These are phyloP conservation scores for Irena cyanogastra DNA, from an alignment of 2,113 vertebrate species.

Conservation along the genomic window DNA sequence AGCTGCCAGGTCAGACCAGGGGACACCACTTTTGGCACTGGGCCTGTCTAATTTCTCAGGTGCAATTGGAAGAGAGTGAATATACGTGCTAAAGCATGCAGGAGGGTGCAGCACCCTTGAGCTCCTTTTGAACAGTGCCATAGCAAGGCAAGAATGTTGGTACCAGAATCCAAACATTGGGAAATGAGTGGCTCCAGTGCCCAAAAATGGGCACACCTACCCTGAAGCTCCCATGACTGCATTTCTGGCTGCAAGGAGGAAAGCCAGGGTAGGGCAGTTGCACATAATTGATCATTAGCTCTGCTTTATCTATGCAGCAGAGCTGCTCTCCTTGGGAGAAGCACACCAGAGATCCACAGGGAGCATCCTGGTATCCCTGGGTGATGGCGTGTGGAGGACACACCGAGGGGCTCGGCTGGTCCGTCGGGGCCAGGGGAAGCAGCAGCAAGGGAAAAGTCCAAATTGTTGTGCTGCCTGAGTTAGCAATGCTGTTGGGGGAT, in stretches of 20 bases:
- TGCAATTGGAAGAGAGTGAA: neutral
- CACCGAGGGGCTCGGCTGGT: neutral
- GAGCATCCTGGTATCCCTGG: neutral
- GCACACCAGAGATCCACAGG: neutral
- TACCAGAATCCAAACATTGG: neutral
- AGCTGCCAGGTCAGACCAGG: neutral
- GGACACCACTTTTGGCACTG: neutral
- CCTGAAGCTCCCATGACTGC: rapidly evolving
- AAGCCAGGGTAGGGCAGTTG: neutral
- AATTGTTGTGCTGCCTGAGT: neutral
- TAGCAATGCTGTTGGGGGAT: neutral
- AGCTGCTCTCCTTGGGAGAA: neutral
- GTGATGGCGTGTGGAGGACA: rapidly evolving
- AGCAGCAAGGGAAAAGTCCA: neutral
- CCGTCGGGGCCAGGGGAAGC: neutral
- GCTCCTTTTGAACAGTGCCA: neutral
- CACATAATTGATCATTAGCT: neutral
- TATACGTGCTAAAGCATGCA: rapidly evolving
- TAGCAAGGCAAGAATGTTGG: rapidly evolving
- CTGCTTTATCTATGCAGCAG: neutral
- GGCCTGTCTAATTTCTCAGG: neutral
- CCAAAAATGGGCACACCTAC: rapidly evolving
- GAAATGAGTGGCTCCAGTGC: neutral
- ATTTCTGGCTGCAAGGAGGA: neutral
- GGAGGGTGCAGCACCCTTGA: neutral